Base-by-base conservation (phyloP, 1,140 invertebrate genomes). In the Drosophila ananassae region DNA sequence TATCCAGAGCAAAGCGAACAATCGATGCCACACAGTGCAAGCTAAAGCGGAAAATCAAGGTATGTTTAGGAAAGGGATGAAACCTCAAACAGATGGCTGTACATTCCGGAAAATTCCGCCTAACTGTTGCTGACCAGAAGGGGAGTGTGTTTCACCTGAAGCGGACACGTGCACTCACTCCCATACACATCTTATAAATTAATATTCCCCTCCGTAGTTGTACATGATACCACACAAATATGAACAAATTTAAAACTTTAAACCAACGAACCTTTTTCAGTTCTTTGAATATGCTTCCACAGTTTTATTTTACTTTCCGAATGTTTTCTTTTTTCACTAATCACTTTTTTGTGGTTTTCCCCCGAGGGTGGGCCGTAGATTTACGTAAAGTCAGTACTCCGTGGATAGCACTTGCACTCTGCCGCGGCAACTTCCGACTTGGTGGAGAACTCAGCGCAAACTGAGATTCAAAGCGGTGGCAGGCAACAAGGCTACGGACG, bases 361-460 rank as follows among this genome's bases (percentile, higher is more conserved):
- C 30, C 0, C 24, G 50, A 56, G 24, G 52, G n/a, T 56, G 46
- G 21, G 32, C 37, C 57, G 21, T 21, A 34, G 37, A 41, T 63
- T 77, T 72, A 73, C 75, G 59, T 58, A 63, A 64, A 62, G 68
- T 72, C 22, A 37, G 51, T 44, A 17, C 51, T 54, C 21, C 59
- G 48, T 73, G 68, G 71, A 67, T 48, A 28, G 51, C 37, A 57
- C 21, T 12, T 52, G 30, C 39, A 54, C 28, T 54, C 21, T n/a
- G 47, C 21, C 48, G 53, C 30, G 44, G 30, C 32, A 46, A 66
- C 57, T 56, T 68, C 57, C 79, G 75, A 67, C 47, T 60, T 58
- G 60, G 62, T 72, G 67, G 63, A 81, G 75, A 66, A 62, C 66
- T 80, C 73, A 62, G 61, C 62, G 83, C 63, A 62, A 71, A 87